These are phyloP conservation scores for Meloidogyne chitwoodi DNA, from an alignment of 1,140 invertebrate species.

Conservation along the genomic window DNA sequence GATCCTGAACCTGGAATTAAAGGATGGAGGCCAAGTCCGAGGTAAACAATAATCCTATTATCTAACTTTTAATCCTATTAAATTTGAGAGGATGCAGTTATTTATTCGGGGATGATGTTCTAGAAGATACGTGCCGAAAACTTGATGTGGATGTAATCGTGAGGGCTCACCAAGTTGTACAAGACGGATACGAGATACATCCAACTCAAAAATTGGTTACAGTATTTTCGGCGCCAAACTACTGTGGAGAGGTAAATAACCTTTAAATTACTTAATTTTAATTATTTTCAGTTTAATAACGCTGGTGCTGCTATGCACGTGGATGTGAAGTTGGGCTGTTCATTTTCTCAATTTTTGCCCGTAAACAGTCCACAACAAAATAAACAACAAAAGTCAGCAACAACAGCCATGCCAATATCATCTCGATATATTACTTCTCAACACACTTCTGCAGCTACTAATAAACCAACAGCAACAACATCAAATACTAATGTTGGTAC, in stretches of 20 bases:
- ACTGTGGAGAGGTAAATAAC: constrained; percentile 64
- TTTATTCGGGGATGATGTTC: constrained; percentile 58
- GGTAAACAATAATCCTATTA: neutral
- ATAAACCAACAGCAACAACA: neutral
- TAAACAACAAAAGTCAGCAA: neutral
- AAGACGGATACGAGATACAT: constrained; percentile 69
- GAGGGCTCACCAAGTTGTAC: constrained; percentile 41
- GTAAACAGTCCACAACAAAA: neutral
- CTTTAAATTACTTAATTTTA: neutral
- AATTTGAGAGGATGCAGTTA: constrained; percentile 88
- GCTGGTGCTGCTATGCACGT: neutral
- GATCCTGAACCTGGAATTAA: constrained; percentile 53
- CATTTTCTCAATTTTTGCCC: neutral
- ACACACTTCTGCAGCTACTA: neutral
- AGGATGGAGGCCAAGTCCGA: constrained; percentile 52
- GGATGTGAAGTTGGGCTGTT: neutral
- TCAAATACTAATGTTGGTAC: neutral
- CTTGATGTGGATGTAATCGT: constrained; percentile 59
- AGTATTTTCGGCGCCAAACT: constrained; percentile 56
- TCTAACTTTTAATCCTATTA: neutral
- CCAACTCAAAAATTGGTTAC: constrained; percentile 52
- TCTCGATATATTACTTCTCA: neutral
- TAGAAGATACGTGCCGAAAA: constrained; percentile 53
- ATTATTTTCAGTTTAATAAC: neutral
- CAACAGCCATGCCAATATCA: neutral